Percentiles rank a stretch among this genome's conserved stretches.
Conservation (phyloP, 2,888 invertebrate genomes). For the Ariolimax columbianus region DNA sequence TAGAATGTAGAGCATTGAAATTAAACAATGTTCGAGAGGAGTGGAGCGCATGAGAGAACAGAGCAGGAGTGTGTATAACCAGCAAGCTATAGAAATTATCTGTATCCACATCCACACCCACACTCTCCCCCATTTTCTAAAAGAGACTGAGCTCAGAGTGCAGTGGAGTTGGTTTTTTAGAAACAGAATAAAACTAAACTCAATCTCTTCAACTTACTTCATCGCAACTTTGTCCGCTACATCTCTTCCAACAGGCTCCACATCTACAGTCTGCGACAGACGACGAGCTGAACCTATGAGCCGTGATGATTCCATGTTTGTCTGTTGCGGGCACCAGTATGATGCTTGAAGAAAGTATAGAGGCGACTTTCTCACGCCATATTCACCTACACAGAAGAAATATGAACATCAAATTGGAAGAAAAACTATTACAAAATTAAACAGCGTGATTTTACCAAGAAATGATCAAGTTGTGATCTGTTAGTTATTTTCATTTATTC, state of each 20-base stretch:
- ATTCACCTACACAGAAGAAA: conserved; percentile 84
- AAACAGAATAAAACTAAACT: background rate
- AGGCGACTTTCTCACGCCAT: conserved; percentile 86
- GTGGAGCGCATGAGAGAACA: no score
- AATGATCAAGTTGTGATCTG: no score
- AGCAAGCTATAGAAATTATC: no score
- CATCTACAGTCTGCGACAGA: conserved; percentile 81
- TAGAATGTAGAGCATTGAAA: no score
- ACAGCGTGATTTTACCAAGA: no score
- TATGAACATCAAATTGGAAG: background rate
- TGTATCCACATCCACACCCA: no score
- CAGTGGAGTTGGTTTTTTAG: no score
- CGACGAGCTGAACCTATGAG: conserved; percentile 76
- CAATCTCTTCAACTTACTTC: conserved; percentile 56
- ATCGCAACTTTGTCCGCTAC: conserved; percentile 63
- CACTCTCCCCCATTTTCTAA: no score
- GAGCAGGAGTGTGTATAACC: no score
- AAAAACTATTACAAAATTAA: background rate
- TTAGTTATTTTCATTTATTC: no score
- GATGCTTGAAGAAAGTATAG: conserved; percentile 87
- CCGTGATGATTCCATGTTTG: conserved; percentile 77
- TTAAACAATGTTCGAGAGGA: no score
- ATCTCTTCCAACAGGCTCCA: conserved; percentile 85
- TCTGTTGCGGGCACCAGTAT: conserved; percentile 82
- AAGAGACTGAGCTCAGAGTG: no score